Percentiles rank a stretch among this genome's conserved stretches.
Conservation (phyloP, 2,113 vertebrate species). For the Ellobius talpinus region DNA sequence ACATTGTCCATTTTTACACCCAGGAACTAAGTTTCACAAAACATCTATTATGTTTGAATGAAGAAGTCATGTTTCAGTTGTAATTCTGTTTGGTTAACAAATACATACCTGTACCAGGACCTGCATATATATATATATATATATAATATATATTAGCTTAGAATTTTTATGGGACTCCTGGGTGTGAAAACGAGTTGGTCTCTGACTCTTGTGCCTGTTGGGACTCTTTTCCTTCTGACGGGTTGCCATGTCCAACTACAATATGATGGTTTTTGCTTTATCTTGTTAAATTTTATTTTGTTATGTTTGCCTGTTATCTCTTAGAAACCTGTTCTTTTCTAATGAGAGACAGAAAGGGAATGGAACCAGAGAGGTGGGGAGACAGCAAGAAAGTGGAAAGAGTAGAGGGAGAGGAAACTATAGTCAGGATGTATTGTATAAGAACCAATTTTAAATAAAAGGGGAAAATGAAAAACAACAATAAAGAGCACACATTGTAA, state of each 20-base stretch:
- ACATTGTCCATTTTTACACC: not conserved
- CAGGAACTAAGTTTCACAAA: slow-evolving; percentile 1
- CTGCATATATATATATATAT: not conserved
- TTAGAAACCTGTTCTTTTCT: not conserved
- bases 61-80: slow-evolving; percentile 5
- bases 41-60: not conserved
- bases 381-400: no score
- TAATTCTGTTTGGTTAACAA: slow-evolving; percentile 3
- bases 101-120: not conserved
- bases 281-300: not conserved
- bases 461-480: not conserved
- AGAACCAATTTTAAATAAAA: not conserved
- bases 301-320: not conserved
- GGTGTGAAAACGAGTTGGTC: not conserved
- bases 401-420: not conserved
- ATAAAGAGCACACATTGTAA: slow-evolving; percentile 11
- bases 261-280: not conserved
- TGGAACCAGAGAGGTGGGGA: not conserved
- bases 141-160: not conserved
- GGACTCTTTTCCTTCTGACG: not conserved
- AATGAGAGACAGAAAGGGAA: not conserved
- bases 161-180: not conserved
- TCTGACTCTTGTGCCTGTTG: not conserved
- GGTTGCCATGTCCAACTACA: not conserved
- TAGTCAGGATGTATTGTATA: not conserved